Percentiles rank a stretch among this genome's conserved stretches.
phyloP scores from a whole-genome alignment of 2,797 vertebrate genomes.

The Sorex maritimensis region DNA sequence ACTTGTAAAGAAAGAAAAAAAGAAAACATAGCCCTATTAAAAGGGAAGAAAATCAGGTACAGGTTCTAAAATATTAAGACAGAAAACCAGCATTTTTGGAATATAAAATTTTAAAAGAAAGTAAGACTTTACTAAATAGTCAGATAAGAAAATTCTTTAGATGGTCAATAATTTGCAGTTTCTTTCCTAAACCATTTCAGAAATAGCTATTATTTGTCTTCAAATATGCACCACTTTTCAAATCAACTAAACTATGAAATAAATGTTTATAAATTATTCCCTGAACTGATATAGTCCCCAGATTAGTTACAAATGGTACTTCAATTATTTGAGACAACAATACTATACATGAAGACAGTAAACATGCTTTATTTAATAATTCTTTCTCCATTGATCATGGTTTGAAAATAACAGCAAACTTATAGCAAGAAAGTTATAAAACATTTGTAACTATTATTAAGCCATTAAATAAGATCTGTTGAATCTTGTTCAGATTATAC shows the following conservation, averaged over 20 bases:
- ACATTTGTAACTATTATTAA: slow-evolving; percentile 30
- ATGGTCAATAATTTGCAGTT: not conserved
- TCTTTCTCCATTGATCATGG: slow-evolving; percentile 63
- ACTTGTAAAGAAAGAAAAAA: slow-evolving; percentile 38
- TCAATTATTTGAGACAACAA: slow-evolving; percentile 62
- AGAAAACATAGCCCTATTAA: slow-evolving; percentile 2
- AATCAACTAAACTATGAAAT: not conserved
- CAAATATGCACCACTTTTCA: slow-evolving; percentile 45
- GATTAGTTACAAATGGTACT: slow-evolving; percentile 33
- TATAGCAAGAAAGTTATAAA: slow-evolving; percentile 50
- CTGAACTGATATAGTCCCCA: not conserved
- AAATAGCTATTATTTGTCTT: not conserved
- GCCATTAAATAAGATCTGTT: slow-evolving; percentile 50
- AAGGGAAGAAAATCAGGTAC: slow-evolving; percentile 59
- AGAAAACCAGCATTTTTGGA: slow-evolving; percentile 43
- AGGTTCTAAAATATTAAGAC: slow-evolving; percentile 52
- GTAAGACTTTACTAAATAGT: slow-evolving; percentile 32
- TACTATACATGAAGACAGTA: slow-evolving; percentile 1
- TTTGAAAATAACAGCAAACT: slow-evolving; percentile 62
- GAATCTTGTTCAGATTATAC: slow-evolving; percentile 60
- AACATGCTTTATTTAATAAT: slow-evolving; percentile 19
- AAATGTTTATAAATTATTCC: not conserved
- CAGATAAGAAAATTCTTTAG: not conserved
- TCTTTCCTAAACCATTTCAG: slow-evolving; percentile 47
- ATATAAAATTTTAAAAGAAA: slow-evolving; percentile 52